Base-by-base conservation (phyloP, 2,888 invertebrate genomes). In the Cephus pygmeus region DNA sequence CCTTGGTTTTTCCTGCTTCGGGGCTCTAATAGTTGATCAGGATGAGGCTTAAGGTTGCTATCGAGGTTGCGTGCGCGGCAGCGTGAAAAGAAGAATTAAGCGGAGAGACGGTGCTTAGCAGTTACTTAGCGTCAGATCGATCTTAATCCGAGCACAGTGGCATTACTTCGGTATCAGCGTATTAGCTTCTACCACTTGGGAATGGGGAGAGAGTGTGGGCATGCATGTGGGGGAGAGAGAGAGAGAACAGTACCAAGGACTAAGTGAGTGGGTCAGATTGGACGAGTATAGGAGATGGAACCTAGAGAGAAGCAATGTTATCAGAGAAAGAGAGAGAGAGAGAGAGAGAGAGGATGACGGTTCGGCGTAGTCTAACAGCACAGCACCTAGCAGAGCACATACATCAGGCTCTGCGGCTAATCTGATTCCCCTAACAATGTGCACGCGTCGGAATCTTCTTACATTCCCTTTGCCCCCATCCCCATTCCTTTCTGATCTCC, bases 371-470 rank as follows among this genome's bases (percentile, higher is more conserved):
- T 23, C 56, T 23, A 56, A 15, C 56, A 56, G 56, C 56, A 56
- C 56, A 69, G 35, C 33, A 56, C 36, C 77, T 31, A 69, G 68
- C 75, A 75, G 81, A 82, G 86, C 87, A 89, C 90, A 90, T 91
- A 91, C 90, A 91, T 91, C 91, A 91, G 87, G 89, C 88, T 91
- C 87, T 83, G 77, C 84, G 86, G 88, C 88, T 91, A 91, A 91
- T 91, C 91, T 90, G 90, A 91, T 90, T 90, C 90, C 89, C 90
- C 88, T 91, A 91, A 91, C 91, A 91, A 91, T 90, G 91, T 90
- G 90, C 91, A 91, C 91, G 91, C 91, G 90, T 89, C 87, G 91
- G 91, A 91, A 91, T 91, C 91, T 91, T 90, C 91, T 91, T 91
- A 91, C 88, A 88, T 86, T 84, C 87, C 85, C 85, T 83, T 79